Conservation (phyloP, 2,113 vertebrate species). For the Hepsetus odoe region DNA sequence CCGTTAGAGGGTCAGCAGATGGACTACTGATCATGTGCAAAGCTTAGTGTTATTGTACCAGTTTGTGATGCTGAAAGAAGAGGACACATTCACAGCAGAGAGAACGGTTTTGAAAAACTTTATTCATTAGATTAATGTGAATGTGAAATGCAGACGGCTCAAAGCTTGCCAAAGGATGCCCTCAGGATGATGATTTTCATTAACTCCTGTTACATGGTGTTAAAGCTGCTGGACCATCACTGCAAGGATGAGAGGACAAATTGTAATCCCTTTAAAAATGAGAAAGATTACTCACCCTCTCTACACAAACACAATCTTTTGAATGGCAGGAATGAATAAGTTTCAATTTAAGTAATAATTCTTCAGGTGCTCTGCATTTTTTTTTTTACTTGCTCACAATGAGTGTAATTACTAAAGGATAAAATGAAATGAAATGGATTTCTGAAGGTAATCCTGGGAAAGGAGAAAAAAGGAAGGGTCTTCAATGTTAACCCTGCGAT, state of each 20-base stretch:
- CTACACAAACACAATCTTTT: neutral
- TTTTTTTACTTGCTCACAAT: neutral
- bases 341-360: constrained; percentile 4
- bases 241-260: neutral
- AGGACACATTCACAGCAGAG: neutral
- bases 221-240: neutral
- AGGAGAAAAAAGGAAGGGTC: neutral
- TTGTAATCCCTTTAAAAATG: neutral
- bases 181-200: constrained; percentile 1
- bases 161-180: neutral
- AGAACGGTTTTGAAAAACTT: neutral
- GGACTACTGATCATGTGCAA: constrained; percentile 13
- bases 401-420: neutral
- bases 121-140: neutral
- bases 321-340: neutral
- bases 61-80: neutral
- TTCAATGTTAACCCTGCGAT: neutral
- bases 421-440: neutral
- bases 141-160: neutral
- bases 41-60: constrained; percentile 19
- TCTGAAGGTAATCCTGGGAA: neutral
- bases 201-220: neutral
- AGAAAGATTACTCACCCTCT: neutral
- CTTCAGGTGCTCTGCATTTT: neutral
- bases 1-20: constrained; percentile 37